Evolutionary conservation across 2,113 vertebrate species (phyloP).

Genomic region (Alectura lathami): DNA sequence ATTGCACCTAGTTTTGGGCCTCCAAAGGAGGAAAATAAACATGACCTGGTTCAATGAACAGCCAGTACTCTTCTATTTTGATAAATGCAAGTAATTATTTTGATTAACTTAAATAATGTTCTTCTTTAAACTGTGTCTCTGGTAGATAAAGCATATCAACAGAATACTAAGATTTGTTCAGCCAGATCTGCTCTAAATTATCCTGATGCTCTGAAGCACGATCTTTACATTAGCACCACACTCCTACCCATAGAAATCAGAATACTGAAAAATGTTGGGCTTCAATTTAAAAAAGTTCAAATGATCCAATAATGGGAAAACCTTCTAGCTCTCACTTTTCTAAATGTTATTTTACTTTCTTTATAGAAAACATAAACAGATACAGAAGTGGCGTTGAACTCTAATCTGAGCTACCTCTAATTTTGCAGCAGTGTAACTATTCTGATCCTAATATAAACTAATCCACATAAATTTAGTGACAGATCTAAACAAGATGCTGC

Average conservation of each 20-base stretch:
- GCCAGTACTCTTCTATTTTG: not conserved
- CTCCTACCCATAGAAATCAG: not conserved
- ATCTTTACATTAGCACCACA: not conserved
- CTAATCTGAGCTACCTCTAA: not conserved
- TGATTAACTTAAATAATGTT: not conserved
- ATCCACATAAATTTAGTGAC: not conserved
- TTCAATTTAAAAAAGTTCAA: not conserved
- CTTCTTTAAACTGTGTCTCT: not conserved
- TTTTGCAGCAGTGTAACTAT: not conserved
- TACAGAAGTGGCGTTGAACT: not conserved
- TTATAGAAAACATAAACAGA: not conserved
- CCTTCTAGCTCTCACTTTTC: not conserved
- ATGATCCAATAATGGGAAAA: not conserved
- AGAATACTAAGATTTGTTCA: not conserved
- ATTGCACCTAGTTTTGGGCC: accelerated
- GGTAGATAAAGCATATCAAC: not conserved
- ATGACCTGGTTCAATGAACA: not conserved
- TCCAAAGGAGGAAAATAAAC: not conserved
- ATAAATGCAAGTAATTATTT: not conserved
- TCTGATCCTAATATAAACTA: not conserved
- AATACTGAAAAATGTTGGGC: not conserved
- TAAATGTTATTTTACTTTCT: not conserved
- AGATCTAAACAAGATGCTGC: not conserved
- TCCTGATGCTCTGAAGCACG: not conserved
- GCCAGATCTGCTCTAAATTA: not conserved